Evolutionary conservation across 2,113 vertebrate species (phyloP).

Genomic region (Aramus guarauna): DNA sequence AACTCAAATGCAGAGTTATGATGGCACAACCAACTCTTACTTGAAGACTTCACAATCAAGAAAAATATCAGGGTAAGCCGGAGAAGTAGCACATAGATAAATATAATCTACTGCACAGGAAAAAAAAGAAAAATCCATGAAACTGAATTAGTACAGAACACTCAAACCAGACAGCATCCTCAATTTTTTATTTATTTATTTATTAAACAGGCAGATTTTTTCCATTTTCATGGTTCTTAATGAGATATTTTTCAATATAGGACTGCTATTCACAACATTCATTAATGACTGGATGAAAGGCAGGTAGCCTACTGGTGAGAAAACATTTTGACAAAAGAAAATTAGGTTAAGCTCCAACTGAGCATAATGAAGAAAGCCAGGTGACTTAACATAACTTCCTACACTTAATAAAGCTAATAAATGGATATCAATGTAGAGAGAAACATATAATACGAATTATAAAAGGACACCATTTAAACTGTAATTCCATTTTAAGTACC

Average conservation of each 20-base stretch:
- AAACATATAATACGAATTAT: background rate
- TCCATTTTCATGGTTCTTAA: background rate
- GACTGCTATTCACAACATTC: background rate
- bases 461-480: background rate
- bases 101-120: background rate
- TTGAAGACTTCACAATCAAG: background rate
- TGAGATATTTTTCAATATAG: background rate
- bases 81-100: background rate
- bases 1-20: background rate
- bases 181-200: background rate
- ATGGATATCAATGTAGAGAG: background rate
- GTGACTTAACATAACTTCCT: background rate
- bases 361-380: background rate
- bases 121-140: background rate
- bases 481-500: background rate
- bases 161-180: background rate
- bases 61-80: background rate
- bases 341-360: background rate
- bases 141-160: background rate
- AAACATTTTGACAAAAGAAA: background rate
- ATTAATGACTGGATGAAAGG: background rate
- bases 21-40: background rate
- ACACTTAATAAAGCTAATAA: background rate
- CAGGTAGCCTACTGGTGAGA: background rate
- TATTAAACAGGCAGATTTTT: background rate